Conservation (phyloP, 2,113 vertebrate genomes). For the Corvus hawaiiensis region DNA sequence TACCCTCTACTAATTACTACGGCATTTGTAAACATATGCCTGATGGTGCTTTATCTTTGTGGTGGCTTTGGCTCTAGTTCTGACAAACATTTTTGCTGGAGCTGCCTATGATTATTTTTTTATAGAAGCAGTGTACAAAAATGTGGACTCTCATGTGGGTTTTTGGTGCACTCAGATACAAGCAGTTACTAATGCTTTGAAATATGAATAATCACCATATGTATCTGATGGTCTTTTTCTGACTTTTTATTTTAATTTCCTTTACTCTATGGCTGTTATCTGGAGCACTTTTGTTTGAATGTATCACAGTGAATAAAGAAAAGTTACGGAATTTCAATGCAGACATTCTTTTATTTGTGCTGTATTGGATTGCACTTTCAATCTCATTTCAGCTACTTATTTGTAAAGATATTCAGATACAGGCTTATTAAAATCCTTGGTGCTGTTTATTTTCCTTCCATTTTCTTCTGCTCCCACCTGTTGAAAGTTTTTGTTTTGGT, state of each 20-base stretch:
- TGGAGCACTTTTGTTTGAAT: conserved; percentile 55
- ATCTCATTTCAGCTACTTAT: neutral
- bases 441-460: neutral
- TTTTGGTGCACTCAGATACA: conserved; percentile 39
- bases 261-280: conserved; percentile 39
- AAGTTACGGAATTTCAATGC: conserved; percentile 19
- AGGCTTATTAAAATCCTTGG: neutral
- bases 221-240: conserved; percentile 32
- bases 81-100: conserved; percentile 23
- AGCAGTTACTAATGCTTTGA: conserved; percentile 47
- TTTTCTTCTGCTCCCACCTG: neutral
- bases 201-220: conserved; percentile 21
- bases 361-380: neutral
- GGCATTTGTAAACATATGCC: conserved; percentile 61
- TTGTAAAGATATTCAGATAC: neutral
- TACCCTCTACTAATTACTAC: conserved; percentile 44
- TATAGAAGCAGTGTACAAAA: conserved; percentile 13
- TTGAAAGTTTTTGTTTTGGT: neutral
- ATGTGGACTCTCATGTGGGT: neutral
- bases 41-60: conserved; percentile 54
- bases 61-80: conserved; percentile 25
- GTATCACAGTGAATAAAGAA: conserved; percentile 42
- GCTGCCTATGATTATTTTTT: conserved; percentile 15
- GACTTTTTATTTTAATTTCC: conserved; percentile 29
- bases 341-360: conserved; percentile 1